phyloP scores from a whole-genome alignment of 2,113 vertebrate species.

The Sylvia atricapilla region DNA sequence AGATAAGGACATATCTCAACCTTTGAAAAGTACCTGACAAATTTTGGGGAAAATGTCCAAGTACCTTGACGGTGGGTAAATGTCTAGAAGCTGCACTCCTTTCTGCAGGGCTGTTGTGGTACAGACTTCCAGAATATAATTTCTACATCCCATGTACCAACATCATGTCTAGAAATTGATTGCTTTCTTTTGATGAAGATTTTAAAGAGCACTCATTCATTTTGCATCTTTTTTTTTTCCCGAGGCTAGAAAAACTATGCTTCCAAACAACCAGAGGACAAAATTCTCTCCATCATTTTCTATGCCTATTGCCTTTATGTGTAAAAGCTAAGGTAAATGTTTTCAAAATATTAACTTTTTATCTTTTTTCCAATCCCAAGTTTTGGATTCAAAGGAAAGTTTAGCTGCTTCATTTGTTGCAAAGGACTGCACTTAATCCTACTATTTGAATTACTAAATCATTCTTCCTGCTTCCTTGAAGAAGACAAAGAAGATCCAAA shows the following conservation, averaged over 20 bases:
- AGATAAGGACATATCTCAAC: fast-evolving
- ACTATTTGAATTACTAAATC: not conserved
- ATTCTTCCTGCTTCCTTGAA: not conserved
- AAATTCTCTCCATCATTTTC: not conserved
- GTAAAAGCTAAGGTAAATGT: not conserved
- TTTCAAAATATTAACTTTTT: not conserved
- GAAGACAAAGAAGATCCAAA: not conserved
- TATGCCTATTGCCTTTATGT: not conserved
- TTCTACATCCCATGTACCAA: not conserved
- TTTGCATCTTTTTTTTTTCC: not conserved
- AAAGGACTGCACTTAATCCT: not conserved
- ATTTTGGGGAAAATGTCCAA: not conserved
- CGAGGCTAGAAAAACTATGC: not conserved
- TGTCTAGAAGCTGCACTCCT: not conserved
- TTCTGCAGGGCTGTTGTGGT: not conserved
- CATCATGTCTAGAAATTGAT: not conserved
- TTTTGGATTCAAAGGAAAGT: not conserved
- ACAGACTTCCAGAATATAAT: not conserved
- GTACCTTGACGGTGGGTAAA: not conserved
- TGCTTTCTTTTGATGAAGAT: not conserved
- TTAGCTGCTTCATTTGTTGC: not conserved
- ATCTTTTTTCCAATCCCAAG: not conserved
- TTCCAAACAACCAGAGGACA: not conserved
- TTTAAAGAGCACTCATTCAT: not conserved
- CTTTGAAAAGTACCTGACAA: not conserved